These are phyloP conservation scores for Perca flavescens DNA, from an alignment of 2,113 vertebrate genomes.

Conservation along the genomic window DNA sequence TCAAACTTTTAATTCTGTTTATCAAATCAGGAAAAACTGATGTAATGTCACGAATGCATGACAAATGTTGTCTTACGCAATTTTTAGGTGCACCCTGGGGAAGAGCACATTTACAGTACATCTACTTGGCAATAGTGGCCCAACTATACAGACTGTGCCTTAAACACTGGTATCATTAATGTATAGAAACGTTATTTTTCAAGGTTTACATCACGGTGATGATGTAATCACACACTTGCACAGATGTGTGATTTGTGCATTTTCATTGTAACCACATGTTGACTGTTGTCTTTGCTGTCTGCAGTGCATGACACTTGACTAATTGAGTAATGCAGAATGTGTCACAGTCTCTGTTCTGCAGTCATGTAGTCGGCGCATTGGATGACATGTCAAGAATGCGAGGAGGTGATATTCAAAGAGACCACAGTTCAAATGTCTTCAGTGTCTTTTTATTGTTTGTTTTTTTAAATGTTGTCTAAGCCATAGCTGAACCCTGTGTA, in stretches of 20 bases:
- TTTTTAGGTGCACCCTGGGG: background rate
- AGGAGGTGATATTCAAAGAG: background rate
- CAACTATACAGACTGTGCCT: conserved; percentile 75
- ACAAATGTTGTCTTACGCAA: conserved; percentile 1
- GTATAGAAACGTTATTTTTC: conserved; percentile 29
- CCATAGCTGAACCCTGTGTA: conserved; percentile 52
- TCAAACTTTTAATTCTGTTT: background rate
- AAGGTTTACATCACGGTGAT: conserved; percentile 45
- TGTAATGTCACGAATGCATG: background rate
- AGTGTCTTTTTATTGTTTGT: conserved; percentile 27
- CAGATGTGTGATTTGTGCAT: conserved; percentile 38
- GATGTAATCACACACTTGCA: conserved; percentile 27
- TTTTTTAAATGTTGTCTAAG: conserved; percentile 52
- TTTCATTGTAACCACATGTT: conserved; percentile 6
- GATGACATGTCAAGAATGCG: background rate
- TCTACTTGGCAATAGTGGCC: conserved; percentile 34
- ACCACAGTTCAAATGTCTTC: conserved; percentile 7
- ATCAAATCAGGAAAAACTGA: conserved; percentile 25
- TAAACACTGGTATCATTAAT: conserved; percentile 65
- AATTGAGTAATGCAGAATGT: background rate
- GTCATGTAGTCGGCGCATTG: background rate
- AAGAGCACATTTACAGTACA: conserved; percentile 18
- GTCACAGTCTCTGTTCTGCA: background rate
- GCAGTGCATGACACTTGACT: conserved; percentile 24
- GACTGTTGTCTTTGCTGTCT: conserved; percentile 23